A percentile compares a stretch with the other conserved stretches of the same genome.
These are phyloP conservation scores for Torymus auratus DNA, from an alignment of 2,888 invertebrate species.

Conservation along the genomic window DNA sequence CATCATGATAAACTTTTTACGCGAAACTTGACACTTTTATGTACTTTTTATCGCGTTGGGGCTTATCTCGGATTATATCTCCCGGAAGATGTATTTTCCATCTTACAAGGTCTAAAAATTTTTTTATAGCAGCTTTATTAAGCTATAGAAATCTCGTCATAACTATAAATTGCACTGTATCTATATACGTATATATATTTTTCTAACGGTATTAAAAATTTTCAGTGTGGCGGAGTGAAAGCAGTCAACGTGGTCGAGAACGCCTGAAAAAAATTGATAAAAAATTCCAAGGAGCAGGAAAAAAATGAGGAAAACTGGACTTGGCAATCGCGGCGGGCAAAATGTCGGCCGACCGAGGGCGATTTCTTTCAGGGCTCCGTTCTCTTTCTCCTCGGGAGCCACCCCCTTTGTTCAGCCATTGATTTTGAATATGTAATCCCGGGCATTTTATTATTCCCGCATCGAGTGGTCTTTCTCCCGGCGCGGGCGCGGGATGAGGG, in stretches of 20 bases:
- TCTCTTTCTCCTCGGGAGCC: constrained; percentile 17
- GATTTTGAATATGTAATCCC: constrained; percentile 76
- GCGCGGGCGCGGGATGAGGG: constrained; percentile 34
- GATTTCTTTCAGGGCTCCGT: constrained; percentile 17
- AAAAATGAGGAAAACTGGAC: background rate
- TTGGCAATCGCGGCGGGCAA: constrained; percentile 34
- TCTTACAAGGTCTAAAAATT: too few relatives aligned
- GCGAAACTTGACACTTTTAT: background rate
- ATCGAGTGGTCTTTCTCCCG: constrained; percentile 61
- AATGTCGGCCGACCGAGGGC: constrained; percentile 54
- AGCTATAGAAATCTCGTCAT: too few relatives aligned
- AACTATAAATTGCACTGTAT: too few relatives aligned
- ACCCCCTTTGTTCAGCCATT: constrained; percentile 69
- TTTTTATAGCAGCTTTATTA: too few relatives aligned
- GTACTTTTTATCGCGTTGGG: background rate
- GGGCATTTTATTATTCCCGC: constrained; percentile 74
- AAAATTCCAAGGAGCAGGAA: background rate
- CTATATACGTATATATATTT: too few relatives aligned
- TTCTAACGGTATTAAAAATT: background rate
- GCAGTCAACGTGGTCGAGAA: background rate
- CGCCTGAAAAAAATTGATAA: constrained; percentile 1
- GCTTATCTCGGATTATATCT: too few relatives aligned
- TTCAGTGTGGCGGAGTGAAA: background rate
- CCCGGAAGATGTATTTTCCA: too few relatives aligned
- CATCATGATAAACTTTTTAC: background rate